Conservation (phyloP, 2,797 vertebrate species). For the Pipistrellus pygmaeus region DNA sequence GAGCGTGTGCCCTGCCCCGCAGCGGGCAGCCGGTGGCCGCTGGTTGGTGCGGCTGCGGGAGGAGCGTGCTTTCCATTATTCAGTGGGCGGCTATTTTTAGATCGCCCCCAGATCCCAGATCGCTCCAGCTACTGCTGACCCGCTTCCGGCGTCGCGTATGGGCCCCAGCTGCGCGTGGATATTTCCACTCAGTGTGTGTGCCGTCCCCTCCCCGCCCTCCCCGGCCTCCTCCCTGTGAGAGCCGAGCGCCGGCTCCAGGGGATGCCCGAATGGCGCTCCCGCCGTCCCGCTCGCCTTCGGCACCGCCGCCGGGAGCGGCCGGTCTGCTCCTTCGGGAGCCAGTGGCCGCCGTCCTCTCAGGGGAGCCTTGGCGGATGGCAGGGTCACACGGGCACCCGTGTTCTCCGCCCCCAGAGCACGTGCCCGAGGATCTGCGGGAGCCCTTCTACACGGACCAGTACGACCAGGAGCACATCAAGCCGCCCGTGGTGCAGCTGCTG, state of each 20-base stretch:
- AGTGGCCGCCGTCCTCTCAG: neutral
- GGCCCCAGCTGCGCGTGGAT: neutral
- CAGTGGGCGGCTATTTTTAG: conserved; percentile 61
- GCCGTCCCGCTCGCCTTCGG: too few species aligned
- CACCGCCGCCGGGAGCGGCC: too few species aligned
- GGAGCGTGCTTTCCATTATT: conserved; percentile 10
- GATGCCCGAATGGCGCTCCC: too few species aligned
- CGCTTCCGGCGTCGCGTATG: conserved; percentile 7
- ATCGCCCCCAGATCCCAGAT: conserved; percentile 15
- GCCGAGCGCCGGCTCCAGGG: neutral
- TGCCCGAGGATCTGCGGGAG: conserved; percentile 94
- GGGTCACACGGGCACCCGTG: too few species aligned
- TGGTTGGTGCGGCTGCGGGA: neutral
- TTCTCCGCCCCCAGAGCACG: conserved; percentile 89
- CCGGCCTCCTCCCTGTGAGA: neutral
- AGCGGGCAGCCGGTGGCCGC: too few species aligned
- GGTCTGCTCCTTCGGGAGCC: too few species aligned
- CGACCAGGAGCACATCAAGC: conserved; percentile 98
- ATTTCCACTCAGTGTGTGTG: conserved; percentile 14
- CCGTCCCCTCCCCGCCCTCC: neutral
- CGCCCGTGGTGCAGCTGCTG: conserved; percentile 94
- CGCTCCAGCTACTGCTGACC: neutral
- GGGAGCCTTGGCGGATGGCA: too few species aligned
- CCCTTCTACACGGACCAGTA: conserved; percentile 99
- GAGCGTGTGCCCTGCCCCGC: neutral